Evolutionary conservation across 2,888 invertebrate species (phyloP), one percentile per base, ranked within the genome.

Genomic region (Zeuzera pyrina): DNA sequence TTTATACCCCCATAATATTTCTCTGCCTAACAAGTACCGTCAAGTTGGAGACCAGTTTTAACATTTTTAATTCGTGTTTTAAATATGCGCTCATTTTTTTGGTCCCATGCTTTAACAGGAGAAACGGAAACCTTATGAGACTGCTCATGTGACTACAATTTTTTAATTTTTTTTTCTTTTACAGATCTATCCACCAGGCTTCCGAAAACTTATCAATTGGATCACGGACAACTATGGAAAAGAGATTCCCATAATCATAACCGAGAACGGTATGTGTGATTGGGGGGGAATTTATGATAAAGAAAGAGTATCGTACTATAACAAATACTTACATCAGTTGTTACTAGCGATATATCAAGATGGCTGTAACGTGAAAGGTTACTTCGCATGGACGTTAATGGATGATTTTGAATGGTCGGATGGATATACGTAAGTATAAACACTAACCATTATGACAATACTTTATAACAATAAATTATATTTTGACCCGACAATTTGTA

Each of bases 321-420:
- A 87, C 49, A 54, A 62, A 33, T 81, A 84, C 41, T 43, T 85
- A 2, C 51, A 70, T 36, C 78, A 81, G 38, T 36, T 81, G 33
- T 42, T 78, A 21, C 46, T 70, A 13, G 81, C 81, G 1, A 62
- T 71, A 13, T 45, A 73, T 35, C 58, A 70, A 40, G 84, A 85
- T 41, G 64, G 63, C 2, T 77, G 78, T 38, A 72, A 77, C 31
- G 52, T 86, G 0, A 60, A 59, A 33, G 87, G 86, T 0, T 88
- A 87, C 57, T 84, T 85, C 8, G 86, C 85, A 0, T 88, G 88
- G 87, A 86, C 86, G 2, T 62, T 89, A 15, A 73, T 88, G 73
- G 89, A 89, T 49, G 87, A 86, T 49, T 87, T 88, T 41, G 88
- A 88, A 60, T 88, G 88, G 87, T 57, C 49, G 1, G 56, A 56